Base-by-base conservation (phyloP, 2,113 vertebrate species). In the Gnathochromis pfefferi region DNA sequence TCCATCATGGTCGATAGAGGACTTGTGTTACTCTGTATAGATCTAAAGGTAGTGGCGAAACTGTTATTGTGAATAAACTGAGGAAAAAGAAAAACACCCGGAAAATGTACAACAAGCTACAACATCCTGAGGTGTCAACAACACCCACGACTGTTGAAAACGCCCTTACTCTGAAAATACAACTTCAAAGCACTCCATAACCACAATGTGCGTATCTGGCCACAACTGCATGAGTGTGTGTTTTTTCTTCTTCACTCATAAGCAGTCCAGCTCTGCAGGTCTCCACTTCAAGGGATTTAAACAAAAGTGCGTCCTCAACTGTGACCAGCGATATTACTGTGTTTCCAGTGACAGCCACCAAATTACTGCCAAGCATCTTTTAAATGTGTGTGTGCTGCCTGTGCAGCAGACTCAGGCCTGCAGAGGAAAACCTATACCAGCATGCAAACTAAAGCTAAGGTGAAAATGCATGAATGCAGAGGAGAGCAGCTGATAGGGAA, bases 71-170 rank as follows among this genome's bases (percentile, higher is more conserved):
- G 73, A 75, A 81, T 73, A 2, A 49, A 21, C 40, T 12, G 4
- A 19, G 65, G 26, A 85, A 73, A 86, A 33, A 63, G 75, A 80
- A 75, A 75, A 26, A 45, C 12, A 47, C 79, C 8, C 65, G 35
- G 12, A 55, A 68, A 85, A 65, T 1, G n/a, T 17, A 81, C 9
- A 83, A 80, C 31, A 84, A 16, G 35, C 33, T 9, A 6, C 31
- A 53, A 57, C 81, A 93, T 90, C 91, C 83, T 82, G 87, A 94
- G 86, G 94, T 89, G 91, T 88, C 6, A 94, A 83, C 91, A 88
- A 96, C 96, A 91, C 95, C 91, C 91, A 84, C 17, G 81, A 93
- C 94, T 92, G 95, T 92, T 93, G 87, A 90, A 90, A 93, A 96
- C 95, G 91, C 94, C 96, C 95, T 95, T 63, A 19, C 28, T 31